Percentiles rank a stretch among this genome's conserved stretches.
Conservation (phyloP, 2,888 invertebrate genomes). For the Leucophenga maculata region DNA sequence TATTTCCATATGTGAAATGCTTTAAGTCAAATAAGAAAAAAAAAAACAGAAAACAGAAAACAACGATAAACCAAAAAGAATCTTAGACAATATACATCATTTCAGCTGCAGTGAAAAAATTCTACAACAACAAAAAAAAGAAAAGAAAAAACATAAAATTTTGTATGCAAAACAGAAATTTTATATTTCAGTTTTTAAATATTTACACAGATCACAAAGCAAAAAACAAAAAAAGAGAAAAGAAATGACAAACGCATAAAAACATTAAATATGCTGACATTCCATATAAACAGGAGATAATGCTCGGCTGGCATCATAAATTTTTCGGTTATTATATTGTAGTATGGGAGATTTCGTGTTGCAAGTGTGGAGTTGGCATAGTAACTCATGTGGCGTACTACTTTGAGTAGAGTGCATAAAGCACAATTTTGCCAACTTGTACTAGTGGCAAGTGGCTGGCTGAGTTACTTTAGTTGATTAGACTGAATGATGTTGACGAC, state of each 20-base stretch:
- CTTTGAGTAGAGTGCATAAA: constrained; percentile 4
- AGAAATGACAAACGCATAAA: constrained; percentile 62
- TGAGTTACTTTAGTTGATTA: constrained; percentile 60
- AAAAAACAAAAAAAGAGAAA: constrained; percentile 52
- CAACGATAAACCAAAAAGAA: not conserved
- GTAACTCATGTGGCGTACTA: too few relatives aligned
- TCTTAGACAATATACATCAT: constrained; percentile 17
- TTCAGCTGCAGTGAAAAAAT: not conserved
- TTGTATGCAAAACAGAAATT: constrained; percentile 52
- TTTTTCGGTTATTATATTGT: too few relatives aligned
- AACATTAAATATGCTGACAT: constrained; percentile 53
- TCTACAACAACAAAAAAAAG: constrained; percentile 37
- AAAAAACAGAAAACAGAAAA: not conserved
- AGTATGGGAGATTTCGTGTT: too few relatives aligned
- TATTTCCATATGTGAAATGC: constrained; percentile 18
- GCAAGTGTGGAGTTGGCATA: too few relatives aligned
- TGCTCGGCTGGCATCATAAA: not conserved
- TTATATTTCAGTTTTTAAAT: constrained; percentile 53
- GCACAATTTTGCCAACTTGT: not conserved
- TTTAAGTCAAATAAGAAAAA: constrained; percentile 1
- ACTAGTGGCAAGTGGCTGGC: not conserved
- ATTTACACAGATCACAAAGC: constrained; percentile 45
- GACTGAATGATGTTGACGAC: constrained; percentile 48
- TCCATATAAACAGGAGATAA: not conserved
- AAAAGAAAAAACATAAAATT: constrained; percentile 57